Evolutionary conservation across 2,113 vertebrate genomes (phyloP).

Genomic region (Semnornis frantzii): DNA sequence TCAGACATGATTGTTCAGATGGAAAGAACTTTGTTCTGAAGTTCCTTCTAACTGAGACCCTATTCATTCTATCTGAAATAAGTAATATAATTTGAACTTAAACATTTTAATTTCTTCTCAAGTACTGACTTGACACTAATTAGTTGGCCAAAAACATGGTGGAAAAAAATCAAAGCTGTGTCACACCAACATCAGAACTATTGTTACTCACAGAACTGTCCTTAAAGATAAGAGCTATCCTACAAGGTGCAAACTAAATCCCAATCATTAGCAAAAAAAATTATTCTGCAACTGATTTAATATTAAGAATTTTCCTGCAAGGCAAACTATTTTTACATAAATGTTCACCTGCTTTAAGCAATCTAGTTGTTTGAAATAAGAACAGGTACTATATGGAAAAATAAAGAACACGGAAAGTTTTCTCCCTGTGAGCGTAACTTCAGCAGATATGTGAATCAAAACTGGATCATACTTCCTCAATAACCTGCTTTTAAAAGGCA

Average conservation of each 20-base stretch:
- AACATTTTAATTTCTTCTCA: not conserved
- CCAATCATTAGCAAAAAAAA: not conserved
- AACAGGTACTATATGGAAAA: not conserved
- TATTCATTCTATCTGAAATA: not conserved
- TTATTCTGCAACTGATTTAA: not conserved
- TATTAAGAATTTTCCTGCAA: not conserved
- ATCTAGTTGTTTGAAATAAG: constrained; percentile 4
- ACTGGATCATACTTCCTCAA: not conserved
- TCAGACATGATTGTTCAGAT: not conserved
- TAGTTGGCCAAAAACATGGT: not conserved
- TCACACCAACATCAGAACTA: not conserved
- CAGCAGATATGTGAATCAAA: not conserved
- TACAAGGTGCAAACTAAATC: not conserved
- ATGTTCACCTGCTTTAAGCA: not conserved
- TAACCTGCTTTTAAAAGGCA: constrained; percentile 40
- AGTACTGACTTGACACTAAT: not conserved
- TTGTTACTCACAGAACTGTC: not conserved
- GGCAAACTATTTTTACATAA: not conserved
- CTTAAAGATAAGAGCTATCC: not conserved
- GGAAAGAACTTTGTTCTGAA: constrained; percentile 26
- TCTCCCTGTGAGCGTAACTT: constrained; percentile 26
- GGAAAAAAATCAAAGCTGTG: not conserved
- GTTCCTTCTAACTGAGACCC: not conserved
- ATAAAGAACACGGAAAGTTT: not conserved
- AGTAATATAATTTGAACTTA: not conserved